These are phyloP conservation scores for Silurus aristotelis DNA, from an alignment of 2,797 vertebrate species.

Conservation along the genomic window DNA sequence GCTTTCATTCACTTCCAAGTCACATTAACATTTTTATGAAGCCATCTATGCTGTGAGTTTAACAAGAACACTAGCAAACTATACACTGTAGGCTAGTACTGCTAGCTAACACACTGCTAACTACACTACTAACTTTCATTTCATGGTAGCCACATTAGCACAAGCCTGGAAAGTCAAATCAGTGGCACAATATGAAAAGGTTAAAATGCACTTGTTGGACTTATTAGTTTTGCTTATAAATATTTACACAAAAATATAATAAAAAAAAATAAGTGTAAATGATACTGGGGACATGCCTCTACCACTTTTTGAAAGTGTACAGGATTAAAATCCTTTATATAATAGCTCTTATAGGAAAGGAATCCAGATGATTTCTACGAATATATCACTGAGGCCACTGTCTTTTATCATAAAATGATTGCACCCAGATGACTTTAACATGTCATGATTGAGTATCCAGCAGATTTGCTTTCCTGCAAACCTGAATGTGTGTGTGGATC, in stretches of 20 bases:
- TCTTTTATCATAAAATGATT: background rate
- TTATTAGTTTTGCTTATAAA: background rate
- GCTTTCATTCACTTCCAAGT: slow-evolving; percentile 5
- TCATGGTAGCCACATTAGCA: background rate
- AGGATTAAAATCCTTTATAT: background rate
- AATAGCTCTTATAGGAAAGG: background rate
- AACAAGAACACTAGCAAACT: slow-evolving; percentile 5
- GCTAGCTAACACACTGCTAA: slow-evolving; percentile 21
- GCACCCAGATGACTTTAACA: background rate
- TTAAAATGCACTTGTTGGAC: background rate
- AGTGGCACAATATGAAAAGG: background rate
- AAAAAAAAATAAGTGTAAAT: no score
- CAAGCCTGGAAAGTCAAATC: background rate
- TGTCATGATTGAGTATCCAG: background rate
- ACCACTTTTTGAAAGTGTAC: background rate
- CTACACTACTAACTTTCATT: slow-evolving; percentile 9
- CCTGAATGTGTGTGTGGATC: background rate
- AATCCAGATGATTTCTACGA: background rate
- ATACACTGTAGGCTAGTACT: background rate
- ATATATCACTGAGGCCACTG: background rate
- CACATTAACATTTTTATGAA: slow-evolving; percentile 5
- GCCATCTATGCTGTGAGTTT: background rate
- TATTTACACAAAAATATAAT: background rate
- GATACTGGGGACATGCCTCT: background rate
- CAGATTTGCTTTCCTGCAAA: background rate